These are phyloP conservation scores for Erebia epiphron DNA, from an alignment of 2,888 invertebrate genomes.

Conservation along the genomic window DNA sequence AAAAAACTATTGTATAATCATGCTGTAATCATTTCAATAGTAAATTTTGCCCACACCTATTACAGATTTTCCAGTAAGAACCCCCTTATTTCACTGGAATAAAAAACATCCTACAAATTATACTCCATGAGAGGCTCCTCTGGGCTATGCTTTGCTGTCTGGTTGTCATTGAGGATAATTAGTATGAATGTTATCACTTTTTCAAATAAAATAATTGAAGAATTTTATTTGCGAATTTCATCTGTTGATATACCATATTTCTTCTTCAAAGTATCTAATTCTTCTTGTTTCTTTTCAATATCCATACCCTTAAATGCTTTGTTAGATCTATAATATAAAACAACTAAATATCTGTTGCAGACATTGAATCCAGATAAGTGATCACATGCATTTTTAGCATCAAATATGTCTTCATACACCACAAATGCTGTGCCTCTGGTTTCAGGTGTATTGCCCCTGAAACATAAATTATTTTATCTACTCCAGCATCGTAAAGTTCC, in stretches of 20 bases:
- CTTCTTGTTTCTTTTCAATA: slow-evolving; percentile 97
- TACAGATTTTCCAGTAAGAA: no score
- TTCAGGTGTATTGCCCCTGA: slow-evolving; percentile 97
- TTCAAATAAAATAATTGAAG: no score
- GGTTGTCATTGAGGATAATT: no score
- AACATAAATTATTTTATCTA: slow-evolving; percentile 59
- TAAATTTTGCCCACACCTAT: background rate
- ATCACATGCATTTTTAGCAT: slow-evolving; percentile 99
- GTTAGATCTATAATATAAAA: slow-evolving; percentile 98
- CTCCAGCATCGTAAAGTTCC: no score
- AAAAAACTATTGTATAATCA: slow-evolving; percentile 31
- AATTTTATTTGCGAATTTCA: slow-evolving; percentile 71
- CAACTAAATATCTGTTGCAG: slow-evolving; percentile 99
- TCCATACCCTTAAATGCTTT: slow-evolving; percentile 98
- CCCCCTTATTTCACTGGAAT: no score
- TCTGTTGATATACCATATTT: slow-evolving; percentile 92
- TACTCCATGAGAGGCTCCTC: no score
- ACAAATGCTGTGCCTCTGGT: slow-evolving; percentile 99
- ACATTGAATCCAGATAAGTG: slow-evolving; percentile 99
- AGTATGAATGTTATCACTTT: no score
- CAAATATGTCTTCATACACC: slow-evolving; percentile 99
- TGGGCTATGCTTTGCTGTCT: no score
- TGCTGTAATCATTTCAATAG: slow-evolving; percentile 6
- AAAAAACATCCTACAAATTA: no score
- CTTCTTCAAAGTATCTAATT: slow-evolving; percentile 96